These are phyloP conservation scores for Sphaeramia orbicularis DNA, from an alignment of 2,797 vertebrate species.

Conservation along the genomic window DNA sequence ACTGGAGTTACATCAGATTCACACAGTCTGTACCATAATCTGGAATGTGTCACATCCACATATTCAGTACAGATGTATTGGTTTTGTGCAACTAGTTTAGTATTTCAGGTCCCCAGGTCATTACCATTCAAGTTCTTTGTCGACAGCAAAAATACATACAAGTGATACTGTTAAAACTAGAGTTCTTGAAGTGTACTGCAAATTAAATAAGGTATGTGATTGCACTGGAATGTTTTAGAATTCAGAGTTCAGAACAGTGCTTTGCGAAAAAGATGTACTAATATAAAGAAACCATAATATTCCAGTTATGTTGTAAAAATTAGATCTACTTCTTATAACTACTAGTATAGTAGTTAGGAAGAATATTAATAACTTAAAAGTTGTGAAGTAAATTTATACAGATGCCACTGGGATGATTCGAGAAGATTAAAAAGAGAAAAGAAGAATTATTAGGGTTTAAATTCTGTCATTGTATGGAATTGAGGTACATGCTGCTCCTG, in stretches of 20 bases:
- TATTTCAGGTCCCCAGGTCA: neutral
- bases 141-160: neutral
- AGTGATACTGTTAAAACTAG: neutral
- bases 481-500: neutral
- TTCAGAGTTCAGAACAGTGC: too few species aligned
- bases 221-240: too few species aligned
- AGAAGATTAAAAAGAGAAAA: too few species aligned
- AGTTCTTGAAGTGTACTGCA: neutral
- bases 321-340: neutral
- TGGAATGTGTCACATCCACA: constrained; percentile 1
- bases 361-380: neutral
- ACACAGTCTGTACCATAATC: neutral
- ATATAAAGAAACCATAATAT: neutral
- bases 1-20: neutral
- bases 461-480: too few species aligned
- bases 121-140: neutral
- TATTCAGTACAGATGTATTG: neutral
- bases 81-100: neutral
- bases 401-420: neutral
- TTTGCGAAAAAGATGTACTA: neutral
- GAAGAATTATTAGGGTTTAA: too few species aligned
- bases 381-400: neutral
- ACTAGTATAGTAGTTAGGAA: neutral
- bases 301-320: neutral
- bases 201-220: neutral